Evolutionary conservation across 2,113 vertebrate species (phyloP), one percentile per base, ranked within the genome.

Genomic region (Gobiocypris rarus): DNA sequence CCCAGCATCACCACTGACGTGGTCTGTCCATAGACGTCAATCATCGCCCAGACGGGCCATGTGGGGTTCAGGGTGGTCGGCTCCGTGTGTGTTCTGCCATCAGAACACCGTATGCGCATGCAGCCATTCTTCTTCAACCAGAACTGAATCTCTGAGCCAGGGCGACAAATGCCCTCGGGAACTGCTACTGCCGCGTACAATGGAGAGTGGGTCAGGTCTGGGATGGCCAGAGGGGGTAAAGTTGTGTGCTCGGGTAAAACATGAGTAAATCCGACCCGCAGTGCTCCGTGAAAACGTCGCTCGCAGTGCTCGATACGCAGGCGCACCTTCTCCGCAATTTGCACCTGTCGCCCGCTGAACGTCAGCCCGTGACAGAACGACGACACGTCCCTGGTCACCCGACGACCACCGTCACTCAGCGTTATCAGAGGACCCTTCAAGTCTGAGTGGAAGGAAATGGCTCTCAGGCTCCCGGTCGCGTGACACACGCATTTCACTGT

Each of bases 11-110:
- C 76, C 61, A 97, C 81, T 9, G 93, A 88, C 43, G 89, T 86
- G 0, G 96, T 95, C 86, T 94, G 93, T 11, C 96, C 96, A 0
- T 97, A 97, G 52, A 97, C 58, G 28, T 97, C 96, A 26, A 97
- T 89, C 86, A 98, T 90, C 0, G 93, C 95, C 96, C 96, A 98
- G 61, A 97, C 91, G 0, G 93, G 94, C 19, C 28, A 34, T 0
- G 14, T 19, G 0, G 63, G 85, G 70, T 92, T 4, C 28, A 89
- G 84, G 59, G 95, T 58, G 0, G 89, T 15, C 22, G 92, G 67
- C 8, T 93, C 45, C 14, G 79, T 70, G 0, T 5, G 5, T 5
- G 28, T 24, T 0, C 8, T 22, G 0, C 28, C 15, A 2, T 82
- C 81, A 22, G 85, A 84, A 22, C 14, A 59, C 19, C 7, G 31